Evolutionary conservation across 2,888 invertebrate genomes (phyloP).

Genomic region (Eupithecia vulgata): DNA sequence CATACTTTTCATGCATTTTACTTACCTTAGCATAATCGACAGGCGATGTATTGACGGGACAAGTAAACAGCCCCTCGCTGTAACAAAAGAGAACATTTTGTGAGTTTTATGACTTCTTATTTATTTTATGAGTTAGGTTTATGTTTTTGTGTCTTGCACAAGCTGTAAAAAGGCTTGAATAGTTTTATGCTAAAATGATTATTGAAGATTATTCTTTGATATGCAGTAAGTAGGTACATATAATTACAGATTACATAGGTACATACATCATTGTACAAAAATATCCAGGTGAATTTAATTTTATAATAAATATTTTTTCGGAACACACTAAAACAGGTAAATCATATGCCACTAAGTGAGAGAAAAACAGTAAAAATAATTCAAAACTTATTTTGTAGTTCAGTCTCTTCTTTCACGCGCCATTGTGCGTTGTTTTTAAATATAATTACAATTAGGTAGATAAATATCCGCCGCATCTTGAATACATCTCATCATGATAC

Average conservation of each 20-base stretch:
- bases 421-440: conserved; percentile 6
- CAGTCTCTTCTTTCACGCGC: conserved; percentile 13
- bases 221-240: not conserved
- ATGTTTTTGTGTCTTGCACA: not conserved
- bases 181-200: not conserved
- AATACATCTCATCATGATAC: conserved; percentile 28
- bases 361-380: not conserved
- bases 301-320: too few relatives aligned
- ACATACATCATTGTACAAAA: too few relatives aligned
- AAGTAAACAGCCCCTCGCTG: conserved; percentile 86
- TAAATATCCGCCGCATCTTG: conserved; percentile 26
- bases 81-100: conserved; percentile 62
- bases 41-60: conserved; percentile 85
- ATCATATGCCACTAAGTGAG: conserved; percentile 2
- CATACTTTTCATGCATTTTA: not conserved
- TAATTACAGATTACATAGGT: too few relatives aligned
- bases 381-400: not conserved
- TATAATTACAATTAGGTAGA: conserved; percentile 34
- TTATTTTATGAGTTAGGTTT: not conserved
- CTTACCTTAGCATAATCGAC: conserved; percentile 86
- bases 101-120: not conserved
- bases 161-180: not conserved
- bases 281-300: too few relatives aligned
- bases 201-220: not conserved
- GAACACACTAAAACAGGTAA: not conserved